These are phyloP conservation scores for Athrips mouffetella DNA, from an alignment of 2,888 invertebrate genomes.

Conservation along the genomic window DNA sequence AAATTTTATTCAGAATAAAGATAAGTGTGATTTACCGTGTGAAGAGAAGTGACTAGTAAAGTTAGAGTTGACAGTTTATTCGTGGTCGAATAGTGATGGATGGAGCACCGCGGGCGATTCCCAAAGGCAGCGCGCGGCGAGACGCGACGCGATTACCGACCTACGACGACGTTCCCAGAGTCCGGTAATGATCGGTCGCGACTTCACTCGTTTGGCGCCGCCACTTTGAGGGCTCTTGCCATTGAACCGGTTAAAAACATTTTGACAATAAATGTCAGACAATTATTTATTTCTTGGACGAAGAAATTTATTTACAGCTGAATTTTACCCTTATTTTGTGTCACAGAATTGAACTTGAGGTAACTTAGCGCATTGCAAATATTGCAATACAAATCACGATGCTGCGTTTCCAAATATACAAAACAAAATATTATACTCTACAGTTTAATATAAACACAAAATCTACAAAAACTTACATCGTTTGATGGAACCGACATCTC, in stretches of 20 bases:
- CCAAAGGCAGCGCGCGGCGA: slow-evolving; percentile 36
- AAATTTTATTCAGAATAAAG: neutral
- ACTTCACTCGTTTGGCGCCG: neutral
- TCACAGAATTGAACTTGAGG: too few species aligned
- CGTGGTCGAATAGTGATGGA: slow-evolving; percentile 34
- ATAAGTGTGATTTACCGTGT: slow-evolving; percentile 46
- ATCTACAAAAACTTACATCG: too few species aligned
- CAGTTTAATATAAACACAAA: too few species aligned
- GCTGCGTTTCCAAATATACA: too few species aligned
- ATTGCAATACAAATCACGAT: too few species aligned
- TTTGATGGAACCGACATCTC: too few species aligned
- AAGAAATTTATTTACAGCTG: too few species aligned
- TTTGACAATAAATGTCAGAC: too few species aligned
- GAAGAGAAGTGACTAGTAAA: slow-evolving; percentile 42
- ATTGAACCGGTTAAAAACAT: neutral
- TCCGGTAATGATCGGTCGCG: slow-evolving; percentile 38
- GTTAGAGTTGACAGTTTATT: slow-evolving; percentile 25
- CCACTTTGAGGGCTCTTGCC: neutral
- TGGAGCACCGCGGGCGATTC: slow-evolving; percentile 64
- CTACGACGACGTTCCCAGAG: slow-evolving; percentile 46
- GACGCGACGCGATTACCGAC: slow-evolving; percentile 22
- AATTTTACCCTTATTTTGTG: too few species aligned
- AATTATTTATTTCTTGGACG: too few species aligned
- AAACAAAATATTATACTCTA: too few species aligned
- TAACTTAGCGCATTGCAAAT: too few species aligned